Evolutionary conservation across 2,113 vertebrate genomes (phyloP).

Genomic region (western clawed frog (Xenopus tropicalis)): UCB_Xtro_10.0 CM004445.2:72542001-72542500

Average conservation of each 20-base stretch:
- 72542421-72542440: conserved; percentile 91
- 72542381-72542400: conserved; percentile 93
- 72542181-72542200: conserved; percentile 97
- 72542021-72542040: no score
- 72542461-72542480: conserved; percentile 96
- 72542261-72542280: no score
- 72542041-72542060: no score
- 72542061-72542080: conserved; percentile 23
- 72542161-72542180: conserved; percentile 98
- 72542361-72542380: conserved; percentile 80
- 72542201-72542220: no score
- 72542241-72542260: no score
- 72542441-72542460: conserved; percentile 90
- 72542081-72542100: conserved; percentile 90
- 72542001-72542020: no score
- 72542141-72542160: conserved; percentile 97
- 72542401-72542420: conserved; percentile 94
- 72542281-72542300: no score
- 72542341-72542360: no score
- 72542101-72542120: conserved; percentile 95
- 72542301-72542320: no score
- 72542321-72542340: no score
- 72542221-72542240: no score
- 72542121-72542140: conserved; percentile 85
- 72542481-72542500: conserved; percentile 92